Conservation (phyloP, 37 sponge, comb jelly and placozoan genomes). For the Theonella swinhoei region DNA sequence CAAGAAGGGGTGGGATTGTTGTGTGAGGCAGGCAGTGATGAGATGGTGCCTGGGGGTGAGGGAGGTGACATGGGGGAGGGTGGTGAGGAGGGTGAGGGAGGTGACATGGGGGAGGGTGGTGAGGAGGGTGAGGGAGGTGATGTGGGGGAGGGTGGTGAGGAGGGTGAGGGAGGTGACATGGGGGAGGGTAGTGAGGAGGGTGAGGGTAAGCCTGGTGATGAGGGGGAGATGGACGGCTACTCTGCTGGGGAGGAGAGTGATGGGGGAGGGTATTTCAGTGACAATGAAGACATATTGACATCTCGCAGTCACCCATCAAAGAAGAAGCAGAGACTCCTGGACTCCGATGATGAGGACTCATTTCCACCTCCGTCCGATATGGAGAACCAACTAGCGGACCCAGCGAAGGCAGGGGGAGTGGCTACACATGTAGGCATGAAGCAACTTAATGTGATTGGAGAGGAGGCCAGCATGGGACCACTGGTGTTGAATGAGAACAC, state of each 20-base stretch:
- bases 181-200: neutral
- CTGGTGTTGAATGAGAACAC: slow-evolving; percentile 2
- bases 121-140: neutral
- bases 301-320: neutral
- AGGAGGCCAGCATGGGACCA: slow-evolving; percentile 28
- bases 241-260: neutral
- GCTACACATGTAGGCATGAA: no score
- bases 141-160: neutral
- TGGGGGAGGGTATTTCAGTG: neutral
- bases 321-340: slow-evolving; percentile 12
- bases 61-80: neutral
- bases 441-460: neutral
- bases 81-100: neutral
- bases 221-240: slow-evolving; percentile 4
- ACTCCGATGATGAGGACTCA: slow-evolving; percentile 42
- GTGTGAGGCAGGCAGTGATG: neutral
- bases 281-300: neutral
- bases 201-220: neutral
- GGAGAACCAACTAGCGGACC: neutral
- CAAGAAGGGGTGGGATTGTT: slow-evolving; percentile 19
- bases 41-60: slow-evolving; percentile 3
- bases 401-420: neutral
- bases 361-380: neutral
- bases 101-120: neutral
- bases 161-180: neutral